Conservation (phyloP, 2,113 vertebrate genomes). For the Psilopsiagon aymara region DNA sequence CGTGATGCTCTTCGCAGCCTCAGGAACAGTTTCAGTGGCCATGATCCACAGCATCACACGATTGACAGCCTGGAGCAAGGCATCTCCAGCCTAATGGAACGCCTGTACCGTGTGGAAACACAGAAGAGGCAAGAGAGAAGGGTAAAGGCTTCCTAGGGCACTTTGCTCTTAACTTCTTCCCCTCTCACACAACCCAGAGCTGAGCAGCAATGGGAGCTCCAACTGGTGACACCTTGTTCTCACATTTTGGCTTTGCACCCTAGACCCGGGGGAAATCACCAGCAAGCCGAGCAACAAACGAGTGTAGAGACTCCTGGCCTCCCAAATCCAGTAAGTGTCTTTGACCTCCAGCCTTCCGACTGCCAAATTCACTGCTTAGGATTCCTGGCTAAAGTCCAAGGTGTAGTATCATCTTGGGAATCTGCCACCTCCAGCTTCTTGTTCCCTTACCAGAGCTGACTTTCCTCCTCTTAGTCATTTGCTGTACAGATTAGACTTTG, state of each 20-base stretch:
- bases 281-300: constrained; percentile 75
- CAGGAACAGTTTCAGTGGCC: constrained; percentile 91
- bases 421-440: neutral
- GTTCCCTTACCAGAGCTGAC: neutral
- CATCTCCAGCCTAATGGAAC: constrained; percentile 91
- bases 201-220: neutral
- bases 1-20: constrained; percentile 91
- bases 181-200: accelerated
- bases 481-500: neutral
- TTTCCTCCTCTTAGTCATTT: neutral
- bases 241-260: neutral
- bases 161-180: neutral
- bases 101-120: constrained; percentile 81
- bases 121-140: constrained; percentile 84
- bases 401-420: neutral
- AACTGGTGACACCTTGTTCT: accelerated
- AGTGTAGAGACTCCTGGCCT: constrained; percentile 86
- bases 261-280: constrained; percentile 87
- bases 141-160: constrained; percentile 21
- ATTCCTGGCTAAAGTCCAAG: neutral
- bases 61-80: constrained; percentile 98
- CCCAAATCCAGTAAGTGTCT: constrained; percentile 85
- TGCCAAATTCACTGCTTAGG: neutral
- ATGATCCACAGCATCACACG: constrained; percentile 96
- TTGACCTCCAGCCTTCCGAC: neutral